Evolutionary conservation across 2,888 invertebrate genomes (phyloP), one percentile per base, ranked within the genome.

Genomic region (Chymomyza amoena): DNA sequence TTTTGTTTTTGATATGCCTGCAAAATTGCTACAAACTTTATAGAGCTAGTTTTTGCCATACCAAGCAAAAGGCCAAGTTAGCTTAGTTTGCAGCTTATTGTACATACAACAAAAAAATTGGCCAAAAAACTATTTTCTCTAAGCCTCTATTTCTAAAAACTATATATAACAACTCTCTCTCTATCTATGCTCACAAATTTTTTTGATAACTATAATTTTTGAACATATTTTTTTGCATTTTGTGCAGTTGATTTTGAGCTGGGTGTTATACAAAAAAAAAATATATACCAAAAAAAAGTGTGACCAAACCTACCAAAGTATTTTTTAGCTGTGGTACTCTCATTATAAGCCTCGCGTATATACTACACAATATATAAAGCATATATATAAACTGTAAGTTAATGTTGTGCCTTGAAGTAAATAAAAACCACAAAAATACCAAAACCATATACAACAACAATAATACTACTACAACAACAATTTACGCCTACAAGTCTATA

Each of bases 201-300:
- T 32, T 13, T 25, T 18, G 59, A 60, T 36, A 61, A 15, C 16
- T 36, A 45, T 72, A 61, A 56, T 62, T 68, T 50, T 61, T 72
- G 61, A 65, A 66, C 61, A 76, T 57, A 69, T 68, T 67, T 63
- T 83, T 88, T 88, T 89, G 80, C 78, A 84, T 88, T 88, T 89
- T 88, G 81, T 75, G 73, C 75, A 73, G 79, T 74, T 77, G 81
- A 78, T 89, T 89, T 89, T 89, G 89, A 89, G 89, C 89, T 89
- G 89, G 89, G 89, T 89, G 88, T 84, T 74, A 73, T 61, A 61
- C 32, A 64, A 56, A 52, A 39, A 16, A 36, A 16, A 45, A 56
- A 13, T 18, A 56, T 7, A 51, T 16, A 16, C 56, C 16, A 56
- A 18, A 18, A 10, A 18, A 56, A 18, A 57, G 18, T 25, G 20